Percentiles rank a stretch among this genome's conserved stretches.
Conservation (phyloP, 1,140 invertebrate species). For the Ptiloglossa arizonensis region DNA sequence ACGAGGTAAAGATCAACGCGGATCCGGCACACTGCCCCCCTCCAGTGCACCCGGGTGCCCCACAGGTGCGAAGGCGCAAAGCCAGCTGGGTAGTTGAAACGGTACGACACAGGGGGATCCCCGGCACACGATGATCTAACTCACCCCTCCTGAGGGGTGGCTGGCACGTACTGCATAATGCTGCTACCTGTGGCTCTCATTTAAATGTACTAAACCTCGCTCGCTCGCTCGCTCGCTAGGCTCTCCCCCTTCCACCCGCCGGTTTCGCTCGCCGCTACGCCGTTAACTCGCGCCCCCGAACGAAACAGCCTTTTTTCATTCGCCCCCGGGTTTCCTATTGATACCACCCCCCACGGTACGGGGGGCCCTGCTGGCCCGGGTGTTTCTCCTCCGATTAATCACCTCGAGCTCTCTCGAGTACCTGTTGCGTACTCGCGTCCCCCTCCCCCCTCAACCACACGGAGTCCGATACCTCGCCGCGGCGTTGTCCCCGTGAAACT, state of each 20-base stretch:
- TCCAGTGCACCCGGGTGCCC: slow-evolving; percentile 5
- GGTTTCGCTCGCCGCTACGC: slow-evolving; percentile 16
- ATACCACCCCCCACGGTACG: slow-evolving; percentile 24
- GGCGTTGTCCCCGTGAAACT: too few species aligned
- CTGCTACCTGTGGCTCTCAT: slow-evolving; percentile 77
- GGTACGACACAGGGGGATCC: slow-evolving; percentile 59
- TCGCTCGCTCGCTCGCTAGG: slow-evolving; percentile 29
- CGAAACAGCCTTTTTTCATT: slow-evolving; percentile 57
- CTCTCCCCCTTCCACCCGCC: slow-evolving; percentile 19
- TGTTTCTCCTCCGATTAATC: slow-evolving; percentile 58
- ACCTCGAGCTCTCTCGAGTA: slow-evolving; percentile 31
- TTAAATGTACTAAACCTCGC: slow-evolving; percentile 75
- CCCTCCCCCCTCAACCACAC: too few species aligned
- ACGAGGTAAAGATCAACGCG: not conserved
- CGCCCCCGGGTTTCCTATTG: slow-evolving; percentile 52
- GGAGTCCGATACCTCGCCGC: too few species aligned
- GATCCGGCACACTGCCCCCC: slow-evolving; percentile 27
- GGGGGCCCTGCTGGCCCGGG: not conserved
- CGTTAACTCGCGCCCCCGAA: slow-evolving; percentile 21
- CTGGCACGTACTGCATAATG: slow-evolving; percentile 76
- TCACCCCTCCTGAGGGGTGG: slow-evolving; percentile 71
- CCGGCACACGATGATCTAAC: slow-evolving; percentile 71
- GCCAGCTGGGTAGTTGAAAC: slow-evolving; percentile 64
- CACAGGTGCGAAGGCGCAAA: slow-evolving; percentile 65
- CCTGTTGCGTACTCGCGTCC: slow-evolving; percentile 52